Conservation (phyloP, 2,888 invertebrate genomes). For the Metellina segmentata region DNA sequence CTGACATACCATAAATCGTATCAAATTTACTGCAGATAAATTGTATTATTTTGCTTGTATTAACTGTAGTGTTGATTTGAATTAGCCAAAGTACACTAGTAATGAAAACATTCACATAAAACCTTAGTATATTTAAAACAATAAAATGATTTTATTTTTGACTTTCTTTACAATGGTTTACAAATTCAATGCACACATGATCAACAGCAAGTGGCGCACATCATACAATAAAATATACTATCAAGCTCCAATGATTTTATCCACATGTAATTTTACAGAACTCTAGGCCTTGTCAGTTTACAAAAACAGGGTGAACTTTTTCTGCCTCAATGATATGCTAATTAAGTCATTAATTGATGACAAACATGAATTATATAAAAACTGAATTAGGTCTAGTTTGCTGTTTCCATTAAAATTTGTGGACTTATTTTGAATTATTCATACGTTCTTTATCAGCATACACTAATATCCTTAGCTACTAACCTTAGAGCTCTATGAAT, state of each 20-base stretch:
- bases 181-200: conserved; percentile 51
- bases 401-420: too few species aligned
- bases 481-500: too few species aligned
- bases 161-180: conserved; percentile 58
- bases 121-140: conserved; percentile 44
- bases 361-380: background rate
- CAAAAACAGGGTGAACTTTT: background rate
- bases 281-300: background rate
- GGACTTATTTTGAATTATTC: too few species aligned
- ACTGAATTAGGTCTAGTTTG: too few species aligned
- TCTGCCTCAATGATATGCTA: background rate
- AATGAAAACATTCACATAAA: too few species aligned
- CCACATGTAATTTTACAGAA: background rate
- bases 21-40: too few species aligned
- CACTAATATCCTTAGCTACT: too few species aligned
- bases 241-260: conserved; percentile 61
- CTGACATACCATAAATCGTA: too few species aligned
- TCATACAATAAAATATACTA: conserved; percentile 69
- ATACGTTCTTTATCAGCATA: too few species aligned
- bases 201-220: conserved; percentile 46
- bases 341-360: background rate
- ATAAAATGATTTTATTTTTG: conserved; percentile 75
- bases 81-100: too few species aligned
- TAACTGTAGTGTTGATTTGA: too few species aligned
- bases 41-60: too few species aligned